phyloP scores from a whole-genome alignment of 2,888 invertebrate species.

The Drosophila mercatorum region DNA sequence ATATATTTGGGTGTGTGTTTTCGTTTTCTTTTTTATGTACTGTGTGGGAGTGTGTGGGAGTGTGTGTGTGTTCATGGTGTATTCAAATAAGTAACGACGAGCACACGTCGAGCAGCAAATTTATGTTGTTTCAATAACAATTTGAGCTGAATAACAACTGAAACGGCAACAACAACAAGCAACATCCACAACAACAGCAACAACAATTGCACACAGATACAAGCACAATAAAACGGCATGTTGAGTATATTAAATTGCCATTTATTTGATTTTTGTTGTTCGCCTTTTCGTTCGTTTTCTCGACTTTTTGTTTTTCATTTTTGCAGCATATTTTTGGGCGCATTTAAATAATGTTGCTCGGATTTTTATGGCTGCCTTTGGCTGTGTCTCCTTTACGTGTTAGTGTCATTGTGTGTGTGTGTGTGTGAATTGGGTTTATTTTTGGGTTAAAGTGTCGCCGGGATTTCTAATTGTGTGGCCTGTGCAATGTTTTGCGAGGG shows the following conservation, averaged over 20 bases:
- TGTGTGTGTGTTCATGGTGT: slow-evolving; percentile 19
- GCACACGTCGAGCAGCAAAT: slow-evolving; percentile 67
- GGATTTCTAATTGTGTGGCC: slow-evolving; percentile 56
- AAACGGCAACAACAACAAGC: slow-evolving; percentile 4
- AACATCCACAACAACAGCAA: slow-evolving; percentile 28
- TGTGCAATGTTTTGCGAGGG: slow-evolving; percentile 32
- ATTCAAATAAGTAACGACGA: slow-evolving; percentile 65
- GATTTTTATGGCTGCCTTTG: slow-evolving; percentile 59
- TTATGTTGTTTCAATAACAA: slow-evolving; percentile 77
- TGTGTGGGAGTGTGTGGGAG: background rate
- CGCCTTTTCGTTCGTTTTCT: slow-evolving; percentile 30
- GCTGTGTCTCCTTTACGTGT: slow-evolving; percentile 24
- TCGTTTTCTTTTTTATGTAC: slow-evolving; percentile 1
- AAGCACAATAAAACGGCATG: slow-evolving; percentile 62
- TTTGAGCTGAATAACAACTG: slow-evolving; percentile 61
- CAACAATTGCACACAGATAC: slow-evolving; percentile 27
- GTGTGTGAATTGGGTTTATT: slow-evolving; percentile 50
- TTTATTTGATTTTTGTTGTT: slow-evolving; percentile 75
- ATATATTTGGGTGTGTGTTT: slow-evolving; percentile 1
- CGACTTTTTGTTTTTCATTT: slow-evolving; percentile 27
- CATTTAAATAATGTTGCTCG: slow-evolving; percentile 72
- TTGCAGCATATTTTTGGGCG: slow-evolving; percentile 62
- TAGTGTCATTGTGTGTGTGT: background rate
- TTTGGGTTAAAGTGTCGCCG: slow-evolving; percentile 56
- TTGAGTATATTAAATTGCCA: slow-evolving; percentile 79